Percentiles rank a stretch among this genome's conserved stretches.
Conservation (phyloP, 35 echinoderm and acorn worm genomes). For the Heliocidaris erythrogramma region DNA sequence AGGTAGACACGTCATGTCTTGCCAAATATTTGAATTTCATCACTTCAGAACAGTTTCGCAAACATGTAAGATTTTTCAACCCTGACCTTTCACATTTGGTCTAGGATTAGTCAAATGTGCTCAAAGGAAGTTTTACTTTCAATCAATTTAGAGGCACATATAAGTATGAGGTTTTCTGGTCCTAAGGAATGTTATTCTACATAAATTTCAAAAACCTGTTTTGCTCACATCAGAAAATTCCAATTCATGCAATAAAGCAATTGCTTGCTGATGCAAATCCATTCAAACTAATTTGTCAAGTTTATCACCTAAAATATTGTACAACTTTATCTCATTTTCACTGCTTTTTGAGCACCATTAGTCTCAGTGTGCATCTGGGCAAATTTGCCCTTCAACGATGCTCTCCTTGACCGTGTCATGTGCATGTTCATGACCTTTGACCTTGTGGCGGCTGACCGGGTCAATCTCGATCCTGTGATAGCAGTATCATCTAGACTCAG, state of each 20-base stretch:
- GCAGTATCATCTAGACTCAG: slow-evolving; percentile 26
- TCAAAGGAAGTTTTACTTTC: background rate
- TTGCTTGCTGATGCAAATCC: background rate
- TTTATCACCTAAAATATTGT: background rate
- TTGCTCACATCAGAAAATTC: background rate
- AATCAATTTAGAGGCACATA: background rate
- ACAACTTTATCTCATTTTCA: slow-evolving; percentile 26
- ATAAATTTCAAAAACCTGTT: background rate
- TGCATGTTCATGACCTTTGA: slow-evolving; percentile 33
- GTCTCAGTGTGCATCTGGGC: background rate
- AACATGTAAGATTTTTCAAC: background rate
- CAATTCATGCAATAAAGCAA: background rate
- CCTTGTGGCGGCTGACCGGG: slow-evolving; percentile 9
- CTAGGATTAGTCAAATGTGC: background rate
- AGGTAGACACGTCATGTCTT: background rate
- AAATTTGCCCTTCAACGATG: slow-evolving; percentile 19
- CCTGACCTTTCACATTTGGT: background rate
- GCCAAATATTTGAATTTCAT: background rate
- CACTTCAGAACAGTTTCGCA: background rate
- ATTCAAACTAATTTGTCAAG: background rate
- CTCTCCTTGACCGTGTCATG: slow-evolving; percentile 28
- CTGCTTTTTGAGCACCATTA: background rate
- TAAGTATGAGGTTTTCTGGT: background rate
- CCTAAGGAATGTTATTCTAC: background rate
- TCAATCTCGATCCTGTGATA: background rate